Conservation (phyloP, 1,140 invertebrate species). For the Antheraea pernyi region DNA sequence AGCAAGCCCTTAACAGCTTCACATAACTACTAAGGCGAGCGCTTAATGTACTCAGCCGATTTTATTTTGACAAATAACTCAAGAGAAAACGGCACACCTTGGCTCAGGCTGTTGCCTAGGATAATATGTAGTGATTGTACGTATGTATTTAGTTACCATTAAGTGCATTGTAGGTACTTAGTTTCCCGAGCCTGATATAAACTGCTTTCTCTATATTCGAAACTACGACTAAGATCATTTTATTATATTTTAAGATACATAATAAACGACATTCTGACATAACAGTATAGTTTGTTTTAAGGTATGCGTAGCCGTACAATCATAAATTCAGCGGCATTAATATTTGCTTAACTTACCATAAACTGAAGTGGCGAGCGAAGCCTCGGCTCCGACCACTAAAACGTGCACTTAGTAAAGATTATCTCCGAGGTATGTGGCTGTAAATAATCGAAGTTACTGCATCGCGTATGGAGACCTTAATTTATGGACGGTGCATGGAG, state of each 20-base stretch:
- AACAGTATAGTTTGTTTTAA: conserved; percentile 6
- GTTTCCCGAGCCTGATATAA: too few species aligned
- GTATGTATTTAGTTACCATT: too few species aligned
- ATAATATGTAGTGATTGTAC: too few species aligned
- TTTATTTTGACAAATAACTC: too few species aligned
- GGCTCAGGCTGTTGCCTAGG: too few species aligned
- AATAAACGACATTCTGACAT: background rate
- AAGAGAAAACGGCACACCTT: too few species aligned
- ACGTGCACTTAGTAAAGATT: conserved; percentile 71
- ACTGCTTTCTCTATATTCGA: background rate
- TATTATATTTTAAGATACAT: conserved; percentile 1
- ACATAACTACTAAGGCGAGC: too few species aligned
- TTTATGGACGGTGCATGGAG: conserved; percentile 27
- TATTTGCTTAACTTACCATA: conserved; percentile 70
- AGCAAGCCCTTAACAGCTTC: too few species aligned
- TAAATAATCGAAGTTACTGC: conserved; percentile 54
- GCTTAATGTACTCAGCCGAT: too few species aligned
- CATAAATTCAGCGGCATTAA: conserved; percentile 61
- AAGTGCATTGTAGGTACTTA: too few species aligned
- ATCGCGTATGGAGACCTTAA: conserved; percentile 34
- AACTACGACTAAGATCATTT: background rate
- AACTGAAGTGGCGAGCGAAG: conserved; percentile 48
- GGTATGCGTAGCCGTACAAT: conserved; percentile 13
- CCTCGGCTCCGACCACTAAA: conserved; percentile 40
- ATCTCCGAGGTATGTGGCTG: conserved; percentile 51